Percentiles rank a stretch among this genome's conserved stretches.
Conservation (phyloP, 2,888 invertebrate species). For the Drosophila anceps region DNA sequence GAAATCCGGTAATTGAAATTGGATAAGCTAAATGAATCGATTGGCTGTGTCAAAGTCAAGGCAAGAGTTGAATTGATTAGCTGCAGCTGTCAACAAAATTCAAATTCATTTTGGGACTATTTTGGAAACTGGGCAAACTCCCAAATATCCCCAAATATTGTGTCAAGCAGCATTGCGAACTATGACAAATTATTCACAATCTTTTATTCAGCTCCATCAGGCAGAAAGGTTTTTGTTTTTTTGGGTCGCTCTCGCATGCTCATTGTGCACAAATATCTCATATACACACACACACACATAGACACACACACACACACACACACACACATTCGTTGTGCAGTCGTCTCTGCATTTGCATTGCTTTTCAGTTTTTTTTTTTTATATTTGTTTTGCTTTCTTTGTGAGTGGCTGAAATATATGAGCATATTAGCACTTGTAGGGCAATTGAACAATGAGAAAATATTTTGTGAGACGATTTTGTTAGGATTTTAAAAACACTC, state of each 20-base stretch:
- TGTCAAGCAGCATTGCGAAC: conserved; percentile 15
- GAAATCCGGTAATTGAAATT: conserved; percentile 1
- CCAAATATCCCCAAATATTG: neutral
- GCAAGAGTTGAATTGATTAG: conserved; percentile 24
- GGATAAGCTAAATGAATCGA: conserved; percentile 15
- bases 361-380: conserved; percentile 1
- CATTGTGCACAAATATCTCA: conserved; percentile 3
- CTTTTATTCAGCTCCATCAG: conserved; percentile 19
- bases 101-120: neutral
- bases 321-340: neutral
- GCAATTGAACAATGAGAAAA: conserved; percentile 9
- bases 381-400: neutral
- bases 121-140: conserved; percentile 4
- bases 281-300: neutral
- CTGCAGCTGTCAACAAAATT: conserved; percentile 1
- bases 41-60: conserved; percentile 4
- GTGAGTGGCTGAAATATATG: conserved; percentile 38
- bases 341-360: conserved; percentile 5
- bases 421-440: conserved; percentile 57
- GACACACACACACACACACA: neutral
- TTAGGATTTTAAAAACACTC: neutral
- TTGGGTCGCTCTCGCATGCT: conserved; percentile 38
- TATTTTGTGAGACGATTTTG: neutral
- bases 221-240: conserved; percentile 44
- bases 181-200: conserved; percentile 9